Evolutionary conservation across 2,797 vertebrate genomes (phyloP).

Genomic region (Argya squamiceps): DNA sequence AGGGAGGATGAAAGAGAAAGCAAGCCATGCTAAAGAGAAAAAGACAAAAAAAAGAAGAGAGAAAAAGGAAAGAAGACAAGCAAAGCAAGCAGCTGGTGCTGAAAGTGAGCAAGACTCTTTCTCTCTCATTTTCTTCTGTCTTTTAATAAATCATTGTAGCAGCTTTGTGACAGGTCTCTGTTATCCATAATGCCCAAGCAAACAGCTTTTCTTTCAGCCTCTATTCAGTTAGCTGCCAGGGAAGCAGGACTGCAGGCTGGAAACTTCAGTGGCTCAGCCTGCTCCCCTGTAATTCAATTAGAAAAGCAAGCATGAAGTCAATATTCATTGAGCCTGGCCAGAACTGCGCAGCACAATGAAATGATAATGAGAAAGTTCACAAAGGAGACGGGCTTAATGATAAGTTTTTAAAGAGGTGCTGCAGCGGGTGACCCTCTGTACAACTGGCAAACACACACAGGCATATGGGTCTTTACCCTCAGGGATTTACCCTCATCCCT

Average conservation of each 20-base stretch:
- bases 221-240: conserved; percentile 77
- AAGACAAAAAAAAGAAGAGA: not conserved
- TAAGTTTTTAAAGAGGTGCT: conserved; percentile 74
- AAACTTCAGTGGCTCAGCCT: conserved; percentile 62
- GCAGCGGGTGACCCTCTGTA: conserved; percentile 56
- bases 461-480: conserved; percentile 64
- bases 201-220: conserved; percentile 79
- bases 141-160: conserved; percentile 80
- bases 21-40: not conserved
- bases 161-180: conserved; percentile 75
- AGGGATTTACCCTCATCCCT: conserved; percentile 42
- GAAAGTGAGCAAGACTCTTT: conserved; percentile 60
- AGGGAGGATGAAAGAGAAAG: not conserved
- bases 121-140: conserved; percentile 61
- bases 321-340: conserved; percentile 73
- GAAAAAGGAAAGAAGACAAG: not conserved
- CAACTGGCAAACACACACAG: conserved; percentile 34
- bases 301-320: conserved; percentile 83
- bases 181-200: conserved; percentile 77
- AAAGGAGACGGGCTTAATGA: conserved; percentile 69
- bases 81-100: conserved; percentile 72
- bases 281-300: conserved; percentile 80
- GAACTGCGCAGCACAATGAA: conserved; percentile 73
- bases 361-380: conserved; percentile 79
- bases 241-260: conserved; percentile 70